Conservation (phyloP, 2,888 invertebrate species). For the Bruchidius siliquastri region DNA sequence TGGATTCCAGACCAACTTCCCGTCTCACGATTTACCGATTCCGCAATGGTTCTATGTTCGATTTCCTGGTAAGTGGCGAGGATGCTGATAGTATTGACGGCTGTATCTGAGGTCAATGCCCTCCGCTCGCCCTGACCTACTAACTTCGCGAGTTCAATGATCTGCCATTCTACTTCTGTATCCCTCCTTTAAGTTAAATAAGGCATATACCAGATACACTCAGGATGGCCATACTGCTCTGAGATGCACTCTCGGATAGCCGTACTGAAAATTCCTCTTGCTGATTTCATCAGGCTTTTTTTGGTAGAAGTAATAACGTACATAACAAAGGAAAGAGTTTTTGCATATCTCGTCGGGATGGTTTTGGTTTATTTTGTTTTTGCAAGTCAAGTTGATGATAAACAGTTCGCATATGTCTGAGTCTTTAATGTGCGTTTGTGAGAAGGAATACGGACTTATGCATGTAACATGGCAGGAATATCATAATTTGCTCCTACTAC, state of each 20-base stretch:
- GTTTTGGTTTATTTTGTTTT: neutral
- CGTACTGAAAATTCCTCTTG: neutral
- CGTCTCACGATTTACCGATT: neutral
- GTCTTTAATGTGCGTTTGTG: neutral
- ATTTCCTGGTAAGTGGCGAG: neutral
- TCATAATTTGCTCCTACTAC: too few species aligned
- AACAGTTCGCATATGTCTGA: neutral
- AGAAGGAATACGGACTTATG: neutral
- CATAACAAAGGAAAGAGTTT: neutral
- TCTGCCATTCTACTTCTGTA: slow-evolving; percentile 46
- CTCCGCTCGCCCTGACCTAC: slow-evolving; percentile 48
- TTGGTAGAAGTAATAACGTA: neutral
- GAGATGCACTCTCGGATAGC: neutral
- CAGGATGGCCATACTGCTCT: neutral
- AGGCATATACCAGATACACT: slow-evolving; percentile 22
- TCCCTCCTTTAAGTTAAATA: slow-evolving; percentile 20
- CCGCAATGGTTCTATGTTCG: neutral
- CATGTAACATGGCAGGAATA: neutral
- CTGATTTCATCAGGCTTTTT: neutral
- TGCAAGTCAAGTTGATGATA: neutral
- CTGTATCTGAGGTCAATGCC: slow-evolving; percentile 38
- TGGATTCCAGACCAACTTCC: neutral
- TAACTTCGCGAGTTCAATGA: slow-evolving; percentile 49
- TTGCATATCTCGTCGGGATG: neutral
- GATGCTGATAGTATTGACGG: neutral